phyloP scores from a whole-genome alignment of 92 coral and sea anemone species.

The Pocillopora meandrina region DNA sequence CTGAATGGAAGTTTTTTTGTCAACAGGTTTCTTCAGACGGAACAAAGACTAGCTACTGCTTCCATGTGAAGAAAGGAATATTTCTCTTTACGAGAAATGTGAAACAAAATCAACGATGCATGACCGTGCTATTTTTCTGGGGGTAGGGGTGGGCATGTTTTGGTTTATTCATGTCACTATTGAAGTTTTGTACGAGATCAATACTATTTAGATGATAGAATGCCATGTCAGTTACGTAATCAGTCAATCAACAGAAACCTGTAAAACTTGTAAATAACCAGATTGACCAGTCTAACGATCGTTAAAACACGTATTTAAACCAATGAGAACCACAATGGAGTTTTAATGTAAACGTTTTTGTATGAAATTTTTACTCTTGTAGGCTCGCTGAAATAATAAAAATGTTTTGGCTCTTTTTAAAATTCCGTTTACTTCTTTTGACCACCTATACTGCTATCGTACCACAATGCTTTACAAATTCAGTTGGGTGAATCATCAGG shows the following conservation, averaged over 20 bases:
- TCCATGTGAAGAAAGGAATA: not conserved
- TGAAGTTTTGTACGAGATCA: slow-evolving; percentile 33
- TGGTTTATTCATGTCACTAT: slow-evolving; percentile 41
- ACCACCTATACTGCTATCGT: too few relatives aligned
- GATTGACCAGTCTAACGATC: slow-evolving; percentile 32
- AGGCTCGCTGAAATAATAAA: slow-evolving; percentile 38
- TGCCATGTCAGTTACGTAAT: slow-evolving; percentile 12
- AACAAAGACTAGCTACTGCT: not conserved
- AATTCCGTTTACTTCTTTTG: too few relatives aligned
- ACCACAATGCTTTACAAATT: too few relatives aligned
- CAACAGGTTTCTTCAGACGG: slow-evolving; percentile 13
- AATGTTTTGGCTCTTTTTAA: slow-evolving; percentile 13
- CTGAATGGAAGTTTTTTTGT: not conserved
- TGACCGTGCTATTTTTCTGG: slow-evolving; percentile 2
- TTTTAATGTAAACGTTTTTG: slow-evolving; percentile 40
- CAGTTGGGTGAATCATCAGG: too few relatives aligned
- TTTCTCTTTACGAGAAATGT: not conserved
- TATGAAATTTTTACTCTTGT: slow-evolving; percentile 54
- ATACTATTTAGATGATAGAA: slow-evolving; percentile 6
- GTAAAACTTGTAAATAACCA: slow-evolving; percentile 33
- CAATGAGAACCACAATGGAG: slow-evolving; percentile 25
- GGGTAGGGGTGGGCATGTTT: slow-evolving; percentile 9
- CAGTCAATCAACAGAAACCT: slow-evolving; percentile 17
- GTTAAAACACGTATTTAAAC: slow-evolving; percentile 29
- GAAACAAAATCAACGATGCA: not conserved